These are phyloP conservation scores for Panopea generosa DNA, from an alignment of 2,888 invertebrate species.

Conservation along the genomic window DNA sequence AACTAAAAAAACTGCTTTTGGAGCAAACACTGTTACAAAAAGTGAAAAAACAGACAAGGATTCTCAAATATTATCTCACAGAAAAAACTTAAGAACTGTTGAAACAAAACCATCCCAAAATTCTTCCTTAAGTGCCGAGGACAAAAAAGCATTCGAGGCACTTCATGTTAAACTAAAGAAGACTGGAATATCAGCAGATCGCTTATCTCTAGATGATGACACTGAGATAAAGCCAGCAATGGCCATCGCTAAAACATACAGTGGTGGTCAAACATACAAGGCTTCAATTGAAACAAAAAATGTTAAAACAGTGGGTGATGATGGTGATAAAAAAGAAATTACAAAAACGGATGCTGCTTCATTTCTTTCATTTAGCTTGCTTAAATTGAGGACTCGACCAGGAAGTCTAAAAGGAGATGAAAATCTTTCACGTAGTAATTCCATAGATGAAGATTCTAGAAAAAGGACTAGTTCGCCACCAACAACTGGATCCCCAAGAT, in stretches of 20 bases:
- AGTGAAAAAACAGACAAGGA: neutral
- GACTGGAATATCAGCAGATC: constrained; percentile 38
- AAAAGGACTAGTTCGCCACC: constrained; percentile 8
- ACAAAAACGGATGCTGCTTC: constrained; percentile 40
- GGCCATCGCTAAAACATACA: constrained; percentile 56
- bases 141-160: constrained; percentile 48
- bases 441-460: constrained; percentile 32
- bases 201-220: constrained; percentile 19
- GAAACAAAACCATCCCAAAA: constrained; percentile 2
- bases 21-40: neutral
- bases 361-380: constrained; percentile 48
- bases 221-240: constrained; percentile 10
- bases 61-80: neutral
- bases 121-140: constrained; percentile 8
- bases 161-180: constrained; percentile 45
- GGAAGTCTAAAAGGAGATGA: constrained; percentile 41
- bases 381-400: constrained; percentile 55
- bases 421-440: constrained; percentile 20
- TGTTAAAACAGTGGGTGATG: constrained; percentile 28
- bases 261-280: constrained; percentile 48
- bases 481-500: constrained; percentile 12
- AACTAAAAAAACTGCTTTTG: no score
- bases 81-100: neutral
- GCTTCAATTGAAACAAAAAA: constrained; percentile 48
- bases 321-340: constrained; percentile 20